phyloP scores from a whole-genome alignment of 2,888 invertebrate genomes.

The Aethes cnicana region DNA sequence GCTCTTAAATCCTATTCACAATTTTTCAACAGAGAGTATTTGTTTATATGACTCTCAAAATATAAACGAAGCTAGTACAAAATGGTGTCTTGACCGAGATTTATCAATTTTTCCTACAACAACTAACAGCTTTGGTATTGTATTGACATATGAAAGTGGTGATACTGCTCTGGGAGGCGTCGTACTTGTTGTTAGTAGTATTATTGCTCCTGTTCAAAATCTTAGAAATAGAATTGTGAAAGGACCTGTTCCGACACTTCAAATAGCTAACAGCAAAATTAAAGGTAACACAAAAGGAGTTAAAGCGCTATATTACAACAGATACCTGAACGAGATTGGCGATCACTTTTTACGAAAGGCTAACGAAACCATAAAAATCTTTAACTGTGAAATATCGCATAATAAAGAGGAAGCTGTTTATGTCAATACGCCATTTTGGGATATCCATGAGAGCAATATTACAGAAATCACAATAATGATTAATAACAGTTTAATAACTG shows the following conservation, averaged over 20 bases:
- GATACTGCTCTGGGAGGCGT: constrained; percentile 89
- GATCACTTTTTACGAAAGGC: constrained; percentile 93
- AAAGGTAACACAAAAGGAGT: constrained; percentile 91
- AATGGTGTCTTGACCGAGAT: constrained; percentile 92
- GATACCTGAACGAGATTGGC: constrained; percentile 92
- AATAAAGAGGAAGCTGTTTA: constrained; percentile 91
- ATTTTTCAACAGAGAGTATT: constrained; percentile 92
- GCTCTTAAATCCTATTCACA: constrained; percentile 94
- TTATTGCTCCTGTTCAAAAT: constrained; percentile 88
- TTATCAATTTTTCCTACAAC: constrained; percentile 94
- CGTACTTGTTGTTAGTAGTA: constrained; percentile 89
- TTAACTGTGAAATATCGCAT: constrained; percentile 90
- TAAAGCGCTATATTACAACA: constrained; percentile 92
- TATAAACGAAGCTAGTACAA: constrained; percentile 83
- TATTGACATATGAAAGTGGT: constrained; percentile 91
- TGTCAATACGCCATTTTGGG: constrained; percentile 92
- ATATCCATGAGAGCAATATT: constrained; percentile 91
- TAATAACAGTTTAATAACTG: constrained; percentile 91
- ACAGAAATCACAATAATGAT: constrained; percentile 95
- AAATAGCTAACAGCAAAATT: constrained; percentile 87
- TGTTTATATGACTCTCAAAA: constrained; percentile 89
- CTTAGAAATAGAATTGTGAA: constrained; percentile 87
- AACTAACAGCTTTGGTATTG: constrained; percentile 91
- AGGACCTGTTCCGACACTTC: constrained; percentile 90
- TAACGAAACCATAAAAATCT: constrained; percentile 92